A percentile compares a stretch with the other conserved stretches of the same genome.
Evolutionary conservation across 2,113 vertebrate species (phyloP).

Genomic region (Ancistrus triradiatus): DNA sequence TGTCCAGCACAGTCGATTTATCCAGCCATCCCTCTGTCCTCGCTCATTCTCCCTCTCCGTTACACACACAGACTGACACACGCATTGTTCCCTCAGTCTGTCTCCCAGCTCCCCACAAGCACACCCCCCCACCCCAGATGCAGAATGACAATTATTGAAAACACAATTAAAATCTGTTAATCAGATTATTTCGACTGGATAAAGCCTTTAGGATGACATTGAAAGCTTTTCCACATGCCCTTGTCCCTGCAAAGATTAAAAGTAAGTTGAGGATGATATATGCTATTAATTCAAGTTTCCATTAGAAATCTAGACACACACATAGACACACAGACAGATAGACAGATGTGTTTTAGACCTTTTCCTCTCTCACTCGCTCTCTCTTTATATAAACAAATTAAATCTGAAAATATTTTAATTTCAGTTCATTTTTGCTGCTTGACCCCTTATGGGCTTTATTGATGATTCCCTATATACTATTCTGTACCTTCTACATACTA

Average conservation of each 20-base stretch:
- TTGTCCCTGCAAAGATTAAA: constrained; percentile 55
- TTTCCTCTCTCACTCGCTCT: no score
- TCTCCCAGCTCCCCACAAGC: constrained; percentile 27
- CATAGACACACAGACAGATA: no score
- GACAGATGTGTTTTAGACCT: no score
- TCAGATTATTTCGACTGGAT: constrained; percentile 64
- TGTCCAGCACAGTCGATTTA: constrained; percentile 31
- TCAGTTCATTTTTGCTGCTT: no score
- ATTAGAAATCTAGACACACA: constrained; percentile 13
- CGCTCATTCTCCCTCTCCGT: constrained; percentile 7
- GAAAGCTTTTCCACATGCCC: constrained; percentile 54
- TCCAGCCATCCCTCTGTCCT: background rate
- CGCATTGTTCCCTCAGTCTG: constrained; percentile 25
- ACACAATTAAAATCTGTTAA: constrained; percentile 68
- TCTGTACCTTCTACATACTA: no score
- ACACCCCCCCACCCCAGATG: constrained; percentile 45
- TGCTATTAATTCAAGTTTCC: constrained; percentile 10
- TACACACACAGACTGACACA: constrained; percentile 8
- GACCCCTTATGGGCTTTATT: no score
- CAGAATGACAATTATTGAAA: constrained; percentile 68
- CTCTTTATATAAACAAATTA: no score
- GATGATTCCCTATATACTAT: no score
- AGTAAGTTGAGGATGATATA: constrained; percentile 25
- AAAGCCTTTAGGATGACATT: constrained; percentile 61
- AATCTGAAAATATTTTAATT: no score